Conservation (phyloP, 2,888 invertebrate genomes). For the Sisyra terminalis region DNA sequence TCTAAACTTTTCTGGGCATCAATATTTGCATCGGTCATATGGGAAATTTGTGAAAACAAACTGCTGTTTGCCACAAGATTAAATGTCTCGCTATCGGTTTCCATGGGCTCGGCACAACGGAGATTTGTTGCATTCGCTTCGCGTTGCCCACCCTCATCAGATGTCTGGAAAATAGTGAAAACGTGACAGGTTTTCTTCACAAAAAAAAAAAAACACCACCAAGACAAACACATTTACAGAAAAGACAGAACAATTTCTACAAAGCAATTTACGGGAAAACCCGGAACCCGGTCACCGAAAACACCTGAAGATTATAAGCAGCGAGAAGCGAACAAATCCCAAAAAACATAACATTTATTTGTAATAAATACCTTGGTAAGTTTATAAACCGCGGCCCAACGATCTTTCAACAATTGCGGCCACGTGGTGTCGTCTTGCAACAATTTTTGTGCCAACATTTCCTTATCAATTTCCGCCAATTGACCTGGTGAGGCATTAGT, state of each 20-base stretch:
- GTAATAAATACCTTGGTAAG: conserved; percentile 19
- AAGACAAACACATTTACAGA: background rate
- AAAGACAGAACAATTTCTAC: background rate
- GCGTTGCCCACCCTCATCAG: background rate
- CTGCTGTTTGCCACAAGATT: conserved; percentile 48
- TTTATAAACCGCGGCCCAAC: conserved; percentile 18
- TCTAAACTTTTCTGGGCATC: conserved; percentile 9
- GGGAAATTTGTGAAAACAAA: conserved; percentile 50
- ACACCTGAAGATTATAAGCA: background rate
- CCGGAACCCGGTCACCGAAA: background rate
- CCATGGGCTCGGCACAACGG: conserved; percentile 11
- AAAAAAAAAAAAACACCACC: background rate
- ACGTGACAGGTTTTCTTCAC: background rate
- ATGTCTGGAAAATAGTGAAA: conserved; percentile 1
- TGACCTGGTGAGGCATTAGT: conserved; percentile 31
- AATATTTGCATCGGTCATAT: conserved; percentile 16
- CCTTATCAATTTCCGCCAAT: conserved; percentile 20
- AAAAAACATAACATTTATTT: too few relatives aligned
- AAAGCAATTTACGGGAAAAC: background rate
- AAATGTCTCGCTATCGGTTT: conserved; percentile 30
- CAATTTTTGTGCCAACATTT: conserved; percentile 18
- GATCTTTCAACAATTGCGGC: conserved; percentile 16
- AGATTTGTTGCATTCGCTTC: conserved; percentile 4
- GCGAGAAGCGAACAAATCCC: background rate
- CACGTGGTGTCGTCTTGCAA: conserved; percentile 14